Base-by-base conservation (phyloP, 2,113 vertebrate species). In the Empidonax traillii region DNA sequence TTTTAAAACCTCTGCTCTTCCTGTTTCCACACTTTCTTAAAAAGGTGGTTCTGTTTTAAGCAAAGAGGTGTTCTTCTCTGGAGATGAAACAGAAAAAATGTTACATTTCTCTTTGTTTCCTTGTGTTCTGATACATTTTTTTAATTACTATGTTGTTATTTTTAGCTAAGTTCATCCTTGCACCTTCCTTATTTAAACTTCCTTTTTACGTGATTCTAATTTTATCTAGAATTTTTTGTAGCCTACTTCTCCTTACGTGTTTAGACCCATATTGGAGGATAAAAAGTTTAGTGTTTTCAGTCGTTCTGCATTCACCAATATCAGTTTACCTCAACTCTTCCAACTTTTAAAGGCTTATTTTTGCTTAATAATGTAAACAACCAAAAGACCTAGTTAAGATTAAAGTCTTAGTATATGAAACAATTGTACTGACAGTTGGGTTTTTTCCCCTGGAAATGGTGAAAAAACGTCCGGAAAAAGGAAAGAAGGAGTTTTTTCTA, bases 81-180 rank as follows among this genome's bases (percentile, higher is more conserved):
- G 9, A 66, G 55, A 62, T 27, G 28, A 77, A 85, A 39, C 35
- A 67, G 53, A 85, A 77, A 80, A 84, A 51, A 37, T 23, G 24
- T 82, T 85, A 41, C 10, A 31, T 77, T 90, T 75, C 44, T 52
- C 11, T 88, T 90, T 89, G 43, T 63, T 63, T 87, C 55, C 72
- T 17, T 4, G 4, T 80, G 43, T 86, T 90, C 76, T 67, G 35
- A 35, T 77, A 58, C 21, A 2, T 62, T 52, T 90, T 93, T 61
- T 68, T 22, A 78, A 92, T 92, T 90, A 86, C 72, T 84, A 12
- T 58, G 30, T 43, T 44, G 47, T 83, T 91, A 90, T 90, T 94
- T 94, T 93, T 96, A 90, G 67, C 27, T 22, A 30, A 43, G 43
- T 93, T 93, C 37, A 78, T 93, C 22, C 39, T 93, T 95, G 46